Evolutionary conservation across 2,113 vertebrate species (phyloP), one percentile per base, ranked within the genome.

Genomic region (Cynoglossus semilaevis): DNA sequence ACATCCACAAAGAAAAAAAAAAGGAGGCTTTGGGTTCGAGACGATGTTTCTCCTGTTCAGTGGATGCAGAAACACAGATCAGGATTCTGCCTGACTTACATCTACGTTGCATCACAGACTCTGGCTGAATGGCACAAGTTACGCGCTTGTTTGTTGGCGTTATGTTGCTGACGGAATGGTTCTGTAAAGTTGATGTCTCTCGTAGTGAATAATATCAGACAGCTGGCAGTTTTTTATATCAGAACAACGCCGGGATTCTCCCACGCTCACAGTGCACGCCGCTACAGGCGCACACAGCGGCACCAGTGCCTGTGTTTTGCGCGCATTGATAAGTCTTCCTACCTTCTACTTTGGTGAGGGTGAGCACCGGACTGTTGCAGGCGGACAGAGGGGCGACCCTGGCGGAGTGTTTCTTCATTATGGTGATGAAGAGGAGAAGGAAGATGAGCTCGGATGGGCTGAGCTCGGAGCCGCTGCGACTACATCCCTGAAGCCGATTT

Each of bases 331-430:
- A 52, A 74, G 58, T 62, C 49, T n/a, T 36, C 37, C 80, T 96
- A 97, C 95, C 95, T 96, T 96, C 93, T 89, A 97, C 94, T 92
- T 95, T 96, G 89, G 94, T 96, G 87, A 97, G 92, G 83, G 95
- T 97, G 87, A 97, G 93, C 69, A 97, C 95, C 70, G 95, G 95
- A 64, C 95, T 97, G 91, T 96, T 95, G 90, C 95, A 97, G 67
- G 95, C 95, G 85, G 94, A 96, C 87, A 95, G 93, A 65, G 95
- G 95, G 85, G 95, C 94, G 51, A 97, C 95, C 91, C 95, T 85
- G 72, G 95, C 95, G 65, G 95, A 97, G 76, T 97, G 95, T 76
- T 97, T 97, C 94, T 95, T 97, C 95, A 97, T 51, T 15, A 9
- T 88, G 92, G 92, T 41, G 38, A 41, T 11, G 38, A 14, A 1